These are phyloP conservation scores for Brenthis ino DNA, from an alignment of 2,888 invertebrate species.

Conservation along the genomic window DNA sequence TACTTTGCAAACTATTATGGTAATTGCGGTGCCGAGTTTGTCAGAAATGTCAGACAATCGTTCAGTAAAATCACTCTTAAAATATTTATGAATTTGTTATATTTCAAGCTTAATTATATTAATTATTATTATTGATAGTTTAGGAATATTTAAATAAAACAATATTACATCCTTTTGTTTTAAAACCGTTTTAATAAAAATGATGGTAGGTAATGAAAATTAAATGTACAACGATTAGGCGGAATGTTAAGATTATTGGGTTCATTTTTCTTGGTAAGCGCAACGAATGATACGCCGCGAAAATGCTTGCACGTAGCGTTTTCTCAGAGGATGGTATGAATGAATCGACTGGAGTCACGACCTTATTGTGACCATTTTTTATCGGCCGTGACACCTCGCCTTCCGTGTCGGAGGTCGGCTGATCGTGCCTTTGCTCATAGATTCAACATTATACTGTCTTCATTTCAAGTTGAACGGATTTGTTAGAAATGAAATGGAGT, in stretches of 20 bases:
- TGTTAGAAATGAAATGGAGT: too few species aligned
- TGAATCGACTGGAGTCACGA: conserved; percentile 66
- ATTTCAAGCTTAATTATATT: not conserved
- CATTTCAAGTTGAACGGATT: not conserved
- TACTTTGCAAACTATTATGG: not conserved
- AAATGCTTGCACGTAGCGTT: conserved; percentile 69
- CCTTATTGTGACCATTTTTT: conserved; percentile 65
- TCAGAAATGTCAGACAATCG: not conserved
- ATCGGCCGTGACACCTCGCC: conserved; percentile 54
- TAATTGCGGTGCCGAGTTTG: not conserved
- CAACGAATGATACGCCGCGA: conserved; percentile 50
- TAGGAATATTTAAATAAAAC: not conserved
- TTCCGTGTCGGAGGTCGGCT: conserved; percentile 74
- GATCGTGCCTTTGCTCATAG: conserved; percentile 52
- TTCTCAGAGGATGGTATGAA: conserved; percentile 67
- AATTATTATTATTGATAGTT: too few species aligned
- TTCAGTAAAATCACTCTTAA: not conserved
- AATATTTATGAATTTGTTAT: not conserved
- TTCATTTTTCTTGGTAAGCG: conserved; percentile 42
- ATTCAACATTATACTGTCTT: conserved; percentile 6
- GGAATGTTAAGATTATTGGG: conserved; percentile 33
- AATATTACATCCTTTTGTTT: not conserved
- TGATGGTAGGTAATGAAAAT: not conserved
- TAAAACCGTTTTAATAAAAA: not conserved
- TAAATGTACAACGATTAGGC: conserved; percentile 23